These are phyloP conservation scores for Meles meles DNA, from an alignment of 2,113 vertebrate species.

Conservation along the genomic window DNA sequence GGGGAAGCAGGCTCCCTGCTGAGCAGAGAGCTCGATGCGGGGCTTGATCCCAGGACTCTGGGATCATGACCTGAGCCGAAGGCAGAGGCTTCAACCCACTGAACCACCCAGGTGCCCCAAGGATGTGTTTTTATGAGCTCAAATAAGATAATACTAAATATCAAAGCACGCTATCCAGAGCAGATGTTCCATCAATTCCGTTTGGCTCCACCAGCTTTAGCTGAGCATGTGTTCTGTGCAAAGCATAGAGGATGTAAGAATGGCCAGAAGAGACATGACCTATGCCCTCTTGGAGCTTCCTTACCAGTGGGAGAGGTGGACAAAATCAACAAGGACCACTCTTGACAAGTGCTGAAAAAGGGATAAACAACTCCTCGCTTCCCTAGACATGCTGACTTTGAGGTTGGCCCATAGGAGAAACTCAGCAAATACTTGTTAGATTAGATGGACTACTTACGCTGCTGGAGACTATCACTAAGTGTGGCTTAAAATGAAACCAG, in stretches of 20 bases:
- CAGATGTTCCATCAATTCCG: not conserved
- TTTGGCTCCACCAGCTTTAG: not conserved
- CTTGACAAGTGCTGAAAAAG: not conserved
- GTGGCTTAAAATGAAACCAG: no score
- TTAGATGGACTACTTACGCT: not conserved
- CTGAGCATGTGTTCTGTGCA: not conserved
- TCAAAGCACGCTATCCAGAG: not conserved
- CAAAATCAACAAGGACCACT: not conserved
- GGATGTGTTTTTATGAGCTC: not conserved
- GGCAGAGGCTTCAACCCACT: no score
- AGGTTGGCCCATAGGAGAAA: not conserved
- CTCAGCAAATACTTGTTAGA: not conserved
- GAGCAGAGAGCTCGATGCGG: no score
- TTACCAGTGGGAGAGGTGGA: not conserved
- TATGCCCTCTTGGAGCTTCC: not conserved
- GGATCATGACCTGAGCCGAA: no score
- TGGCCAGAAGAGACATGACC: not conserved
- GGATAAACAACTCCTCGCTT: not conserved
- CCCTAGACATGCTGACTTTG: not conserved
- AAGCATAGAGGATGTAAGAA: not conserved
- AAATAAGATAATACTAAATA: not conserved
- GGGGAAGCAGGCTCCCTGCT: no score
- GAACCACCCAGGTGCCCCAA: not conserved
- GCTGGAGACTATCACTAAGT: not conserved
- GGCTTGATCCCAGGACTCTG: no score